Evolutionary conservation across 2,888 invertebrate species (phyloP).

Genomic region (Troilus luridus): DNA sequence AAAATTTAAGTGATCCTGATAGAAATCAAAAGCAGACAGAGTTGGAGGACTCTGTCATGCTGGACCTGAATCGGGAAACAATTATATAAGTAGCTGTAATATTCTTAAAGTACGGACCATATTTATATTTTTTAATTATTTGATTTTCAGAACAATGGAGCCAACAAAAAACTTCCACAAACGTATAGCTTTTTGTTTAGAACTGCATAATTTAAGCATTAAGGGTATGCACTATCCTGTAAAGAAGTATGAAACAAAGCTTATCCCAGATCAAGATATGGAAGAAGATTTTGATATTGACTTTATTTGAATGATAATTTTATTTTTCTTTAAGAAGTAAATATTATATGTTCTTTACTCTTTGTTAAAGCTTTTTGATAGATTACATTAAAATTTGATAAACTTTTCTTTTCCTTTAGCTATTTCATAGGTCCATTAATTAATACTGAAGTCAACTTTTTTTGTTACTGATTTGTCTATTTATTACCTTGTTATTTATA

Average conservation of each 20-base stretch:
- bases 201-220: conserved; percentile 54
- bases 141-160: conserved; percentile 37
- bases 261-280: conserved; percentile 34
- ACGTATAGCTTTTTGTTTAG: conserved; percentile 47
- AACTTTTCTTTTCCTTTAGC: background rate
- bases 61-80: too few relatives aligned
- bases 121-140: conserved; percentile 8
- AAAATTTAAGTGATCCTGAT: too few relatives aligned
- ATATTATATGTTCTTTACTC: background rate
- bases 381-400: background rate
- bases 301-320: conserved; percentile 9
- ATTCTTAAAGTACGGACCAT: background rate
- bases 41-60: too few relatives aligned
- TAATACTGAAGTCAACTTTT: background rate
- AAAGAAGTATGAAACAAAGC: conserved; percentile 55
- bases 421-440: background rate
- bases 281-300: conserved; percentile 54
- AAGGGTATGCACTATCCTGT: conserved; percentile 53
- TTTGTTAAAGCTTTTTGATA: background rate
- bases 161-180: conserved; percentile 44
- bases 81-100: background rate
- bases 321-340: background rate
- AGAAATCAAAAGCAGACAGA: too few relatives aligned
- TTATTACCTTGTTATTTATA: background rate
- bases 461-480: background rate